Conservation (phyloP, 1,140 invertebrate genomes). For the Paramacrobiotus metropolitanus region DNA sequence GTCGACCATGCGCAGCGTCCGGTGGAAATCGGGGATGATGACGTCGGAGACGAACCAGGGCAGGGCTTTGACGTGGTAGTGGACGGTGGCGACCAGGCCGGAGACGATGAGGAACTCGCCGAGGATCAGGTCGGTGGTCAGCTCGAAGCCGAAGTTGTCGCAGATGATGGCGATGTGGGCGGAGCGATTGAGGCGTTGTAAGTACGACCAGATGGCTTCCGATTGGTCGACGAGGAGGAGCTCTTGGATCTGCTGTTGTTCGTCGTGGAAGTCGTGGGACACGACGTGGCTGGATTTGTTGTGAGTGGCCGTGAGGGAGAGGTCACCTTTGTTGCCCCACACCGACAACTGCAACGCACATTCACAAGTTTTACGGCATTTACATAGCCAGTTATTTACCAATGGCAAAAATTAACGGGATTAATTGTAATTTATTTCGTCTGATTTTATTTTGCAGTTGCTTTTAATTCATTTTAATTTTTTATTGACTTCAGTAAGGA, state of each 20-base stretch:
- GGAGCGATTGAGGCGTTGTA: not conserved
- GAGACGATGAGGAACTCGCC: conserved; percentile 46
- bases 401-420: no score
- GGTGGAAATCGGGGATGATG: conserved; percentile 45
- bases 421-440: no score
- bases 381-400: no score
- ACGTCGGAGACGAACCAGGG: conserved; percentile 95
- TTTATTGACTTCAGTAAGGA: no score
- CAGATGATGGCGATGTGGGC: conserved; percentile 44
- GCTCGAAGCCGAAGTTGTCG: conserved; percentile 82
- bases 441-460: no score
- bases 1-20: conserved; percentile 26
- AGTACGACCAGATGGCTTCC: conserved; percentile 28
- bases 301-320: conserved; percentile 53
- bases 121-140: conserved; percentile 68
- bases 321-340: conserved; percentile 54
- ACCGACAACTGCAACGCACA: conserved; percentile 29
- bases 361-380: no score
- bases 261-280: not conserved
- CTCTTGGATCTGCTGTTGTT: conserved; percentile 2
- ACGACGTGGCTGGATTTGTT: conserved; percentile 17
- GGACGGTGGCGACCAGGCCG: conserved; percentile 39
- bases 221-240: conserved; percentile 39
- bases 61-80: conserved; percentile 63
- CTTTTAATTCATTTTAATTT: no score